Evolutionary conservation across 2,113 vertebrate genomes (phyloP), one percentile per base, ranked within the genome.

Genomic region (Tichodroma muraria): DNA sequence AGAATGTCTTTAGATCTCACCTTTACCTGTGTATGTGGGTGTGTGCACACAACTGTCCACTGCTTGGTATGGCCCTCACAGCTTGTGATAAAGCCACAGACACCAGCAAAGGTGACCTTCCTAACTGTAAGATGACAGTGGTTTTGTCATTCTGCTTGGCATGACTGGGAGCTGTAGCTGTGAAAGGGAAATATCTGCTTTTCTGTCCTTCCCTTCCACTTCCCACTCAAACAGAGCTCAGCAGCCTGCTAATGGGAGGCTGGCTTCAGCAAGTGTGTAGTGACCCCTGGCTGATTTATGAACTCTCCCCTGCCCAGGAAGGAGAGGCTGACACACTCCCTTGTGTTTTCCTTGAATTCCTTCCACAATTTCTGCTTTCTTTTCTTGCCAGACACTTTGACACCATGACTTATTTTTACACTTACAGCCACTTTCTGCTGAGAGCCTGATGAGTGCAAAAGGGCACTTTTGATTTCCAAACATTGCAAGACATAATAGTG

Each of bases 381-480:
- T 91, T 83, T 52, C 28, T 40, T 87, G 25, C 44, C 69, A 86
- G 53, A 47, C 35, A 13, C n/a, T 76, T 91, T 91, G 53, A 87
- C 40, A 77, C 37, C 57, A 31, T 90, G 81, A 82, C 66, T 96
- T 75, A 70, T 78, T 83, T 93, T 90, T 85, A 60, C 33, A 64
- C n/a, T 96, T 91, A 56, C 10, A 85, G 72, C 70, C 83, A 66
- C 79, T 88, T 95, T 94, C 85, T 87, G 20, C 93, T 89, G 85
- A 92, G 94, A 96, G 38, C 72, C 94, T 87, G 95, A 95, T 87
- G 91, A 82, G 79, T 83, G 63, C 61, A 70, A 93, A 92, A 92
- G 85, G 77, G 66, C 85, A 88, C 30, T 73, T 54, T 35, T 6
- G 91, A 40, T 61, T 90, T 86, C 59, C 54, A 94, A 96, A 88